Evolutionary conservation across 92 coral and sea anemone genomes (phyloP).

Genomic region (Parazoanthus swiftii): DNA sequence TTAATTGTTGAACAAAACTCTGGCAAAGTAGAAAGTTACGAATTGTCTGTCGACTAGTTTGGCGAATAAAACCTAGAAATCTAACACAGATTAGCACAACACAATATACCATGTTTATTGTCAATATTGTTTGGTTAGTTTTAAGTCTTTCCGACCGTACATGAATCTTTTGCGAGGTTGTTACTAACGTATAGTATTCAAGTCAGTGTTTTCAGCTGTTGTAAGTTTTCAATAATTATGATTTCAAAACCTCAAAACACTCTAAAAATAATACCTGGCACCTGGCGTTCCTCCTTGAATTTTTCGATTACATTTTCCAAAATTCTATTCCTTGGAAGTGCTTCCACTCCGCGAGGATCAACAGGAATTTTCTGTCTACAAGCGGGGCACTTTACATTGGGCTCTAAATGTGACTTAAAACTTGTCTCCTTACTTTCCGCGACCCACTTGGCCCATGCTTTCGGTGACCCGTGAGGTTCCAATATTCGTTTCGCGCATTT

Average conservation of each 20-base stretch:
- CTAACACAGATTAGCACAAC: too few relatives aligned
- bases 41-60: too few relatives aligned
- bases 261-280: slow-evolving; percentile 52
- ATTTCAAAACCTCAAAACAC: slow-evolving; percentile 4
- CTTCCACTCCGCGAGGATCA: slow-evolving; percentile 82
- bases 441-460: slow-evolving; percentile 89
- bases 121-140: too few relatives aligned
- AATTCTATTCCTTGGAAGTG: slow-evolving; percentile 71
- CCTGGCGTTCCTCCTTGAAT: slow-evolving; percentile 77
- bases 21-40: too few relatives aligned
- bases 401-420: slow-evolving; percentile 80
- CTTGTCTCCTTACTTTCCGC: slow-evolving; percentile 56
- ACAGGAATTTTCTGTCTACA: slow-evolving; percentile 82
- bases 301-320: slow-evolving; percentile 82
- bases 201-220: not conserved
- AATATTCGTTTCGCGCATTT: slow-evolving; percentile 76
- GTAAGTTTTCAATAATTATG: not conserved
- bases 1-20: not conserved
- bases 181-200: not conserved
- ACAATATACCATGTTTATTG: too few relatives aligned
- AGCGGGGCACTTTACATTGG: slow-evolving; percentile 84
- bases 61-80: too few relatives aligned
- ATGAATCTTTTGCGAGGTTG: too few relatives aligned
- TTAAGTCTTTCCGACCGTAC: too few relatives aligned
- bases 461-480: slow-evolving; percentile 81